phyloP scores from a whole-genome alignment of 2,113 vertebrate genomes.

The Gobio gobio region DNA sequence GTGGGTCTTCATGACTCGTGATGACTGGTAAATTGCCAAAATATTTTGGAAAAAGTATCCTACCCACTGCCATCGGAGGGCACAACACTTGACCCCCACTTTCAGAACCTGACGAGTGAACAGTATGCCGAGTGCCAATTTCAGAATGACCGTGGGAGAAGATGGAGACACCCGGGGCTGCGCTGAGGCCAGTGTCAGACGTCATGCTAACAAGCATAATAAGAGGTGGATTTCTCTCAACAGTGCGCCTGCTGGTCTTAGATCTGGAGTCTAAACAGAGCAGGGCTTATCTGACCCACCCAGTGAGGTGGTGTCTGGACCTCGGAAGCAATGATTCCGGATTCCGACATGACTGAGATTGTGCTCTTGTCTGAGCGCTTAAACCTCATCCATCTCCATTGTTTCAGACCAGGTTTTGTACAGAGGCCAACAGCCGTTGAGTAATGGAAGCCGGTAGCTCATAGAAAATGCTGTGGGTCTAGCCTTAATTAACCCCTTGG shows the following conservation, averaged over 20 bases:
- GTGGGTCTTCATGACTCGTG: constrained; percentile 32
- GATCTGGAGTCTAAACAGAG: constrained; percentile 59
- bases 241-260: constrained; percentile 48
- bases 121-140: constrained; percentile 54
- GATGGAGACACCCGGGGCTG: constrained; percentile 22
- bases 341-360: constrained; percentile 58
- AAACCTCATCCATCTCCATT: constrained; percentile 62
- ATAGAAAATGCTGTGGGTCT: constrained; percentile 51
- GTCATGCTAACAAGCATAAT: constrained; percentile 53
- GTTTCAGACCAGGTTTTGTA: constrained; percentile 55
- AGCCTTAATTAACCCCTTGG: constrained; percentile 59
- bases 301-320: constrained; percentile 54
- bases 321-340: constrained; percentile 45
- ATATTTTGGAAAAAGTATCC: constrained; percentile 58
- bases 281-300: constrained; percentile 55
- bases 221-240: constrained; percentile 58
- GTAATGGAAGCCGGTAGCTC: constrained; percentile 57
- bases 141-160: constrained; percentile 16
- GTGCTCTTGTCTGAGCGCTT: constrained; percentile 55
- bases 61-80: constrained; percentile 42
- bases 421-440: constrained; percentile 53
- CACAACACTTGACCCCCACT: constrained; percentile 47
- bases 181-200: constrained; percentile 37
- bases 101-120: constrained; percentile 56
- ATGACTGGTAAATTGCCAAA: constrained; percentile 52